Percentiles rank a stretch among this genome's conserved stretches.
Evolutionary conservation across 2,797 vertebrate genomes (phyloP).

Genomic region (Amblyraja radiata): DNA sequence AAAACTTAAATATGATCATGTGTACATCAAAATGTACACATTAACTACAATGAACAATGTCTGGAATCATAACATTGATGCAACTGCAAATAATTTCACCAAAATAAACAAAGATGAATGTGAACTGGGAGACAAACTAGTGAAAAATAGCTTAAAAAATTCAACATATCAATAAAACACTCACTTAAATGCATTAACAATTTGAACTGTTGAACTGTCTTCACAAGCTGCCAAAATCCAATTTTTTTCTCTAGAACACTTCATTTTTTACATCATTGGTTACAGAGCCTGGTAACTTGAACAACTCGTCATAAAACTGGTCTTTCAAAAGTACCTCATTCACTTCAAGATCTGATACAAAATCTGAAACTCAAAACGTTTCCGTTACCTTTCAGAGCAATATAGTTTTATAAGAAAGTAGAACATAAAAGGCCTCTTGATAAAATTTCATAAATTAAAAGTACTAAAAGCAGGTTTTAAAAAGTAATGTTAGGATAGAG

Average conservation of each 20-base stretch:
- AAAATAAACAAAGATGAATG: conserved; percentile 68
- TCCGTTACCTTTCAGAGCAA: conserved; percentile 36
- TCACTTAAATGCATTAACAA: conserved; percentile 54
- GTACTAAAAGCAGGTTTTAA: conserved; percentile 35
- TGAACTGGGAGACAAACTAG: conserved; percentile 70
- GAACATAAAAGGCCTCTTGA: conserved; percentile 38
- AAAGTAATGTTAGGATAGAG: conserved; percentile 36
- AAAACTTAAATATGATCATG: conserved; percentile 72
- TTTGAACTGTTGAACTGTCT: conserved; percentile 59
- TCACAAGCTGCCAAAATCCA: conserved; percentile 67
- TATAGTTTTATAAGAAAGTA: conserved; percentile 38
- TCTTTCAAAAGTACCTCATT: conserved; percentile 38
- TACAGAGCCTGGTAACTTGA: conserved; percentile 38
- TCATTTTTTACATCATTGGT: conserved; percentile 63
- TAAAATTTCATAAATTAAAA: conserved; percentile 39
- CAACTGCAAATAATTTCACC: conserved; percentile 53
- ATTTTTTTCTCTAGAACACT: conserved; percentile 55
- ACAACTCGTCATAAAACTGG: conserved; percentile 37
- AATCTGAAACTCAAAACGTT: conserved; percentile 37
- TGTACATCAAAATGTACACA: conserved; percentile 66
- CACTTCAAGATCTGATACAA: conserved; percentile 37
- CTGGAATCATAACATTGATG: conserved; percentile 66
- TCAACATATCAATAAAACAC: conserved; percentile 66
- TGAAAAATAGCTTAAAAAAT: conserved; percentile 51
- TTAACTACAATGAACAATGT: conserved; percentile 69